Conservation (phyloP, 2,888 invertebrate species). For the Ctena decussata region DNA sequence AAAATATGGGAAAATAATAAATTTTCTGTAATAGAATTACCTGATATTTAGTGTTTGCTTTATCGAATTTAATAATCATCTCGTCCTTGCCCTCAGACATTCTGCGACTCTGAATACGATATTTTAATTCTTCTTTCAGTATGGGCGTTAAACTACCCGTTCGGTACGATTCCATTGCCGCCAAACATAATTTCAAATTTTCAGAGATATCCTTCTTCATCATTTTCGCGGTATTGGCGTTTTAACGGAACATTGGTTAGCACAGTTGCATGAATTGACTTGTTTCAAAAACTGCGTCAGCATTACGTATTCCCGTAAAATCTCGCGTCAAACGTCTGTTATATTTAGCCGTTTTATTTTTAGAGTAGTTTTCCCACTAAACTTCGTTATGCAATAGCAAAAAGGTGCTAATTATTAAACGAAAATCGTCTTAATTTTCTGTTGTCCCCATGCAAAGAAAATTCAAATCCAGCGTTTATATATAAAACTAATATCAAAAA, state of each 20-base stretch:
- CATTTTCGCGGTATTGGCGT: conserved; percentile 1
- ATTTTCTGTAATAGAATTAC: conserved; percentile 27
- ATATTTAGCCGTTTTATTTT: neutral
- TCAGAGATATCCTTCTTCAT: conserved; percentile 18
- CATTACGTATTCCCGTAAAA: conserved; percentile 45
- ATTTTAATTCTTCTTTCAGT: conserved; percentile 78
- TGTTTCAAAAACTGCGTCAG: conserved; percentile 44
- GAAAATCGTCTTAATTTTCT: too few species aligned
- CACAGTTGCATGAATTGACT: neutral
- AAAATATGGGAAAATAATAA: too few species aligned
- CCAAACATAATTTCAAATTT: conserved; percentile 70
- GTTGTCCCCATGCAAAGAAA: neutral
- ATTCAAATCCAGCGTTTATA: neutral
- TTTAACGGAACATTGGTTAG: neutral
- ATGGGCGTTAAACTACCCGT: conserved; percentile 68
- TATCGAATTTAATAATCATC: conserved; percentile 48
- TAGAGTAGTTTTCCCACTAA: neutral
- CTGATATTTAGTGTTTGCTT: neutral
- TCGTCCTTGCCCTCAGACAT: conserved; percentile 77
- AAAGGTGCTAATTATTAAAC: too few species aligned
- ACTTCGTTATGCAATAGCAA: neutral
- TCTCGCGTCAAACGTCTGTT: conserved; percentile 23
- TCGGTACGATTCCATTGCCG: conserved; percentile 66
- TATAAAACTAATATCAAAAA: neutral
- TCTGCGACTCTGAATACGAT: conserved; percentile 74